These are phyloP conservation scores for Diachrysia chrysitis DNA, from an alignment of 2,888 invertebrate species.

Conservation along the genomic window DNA sequence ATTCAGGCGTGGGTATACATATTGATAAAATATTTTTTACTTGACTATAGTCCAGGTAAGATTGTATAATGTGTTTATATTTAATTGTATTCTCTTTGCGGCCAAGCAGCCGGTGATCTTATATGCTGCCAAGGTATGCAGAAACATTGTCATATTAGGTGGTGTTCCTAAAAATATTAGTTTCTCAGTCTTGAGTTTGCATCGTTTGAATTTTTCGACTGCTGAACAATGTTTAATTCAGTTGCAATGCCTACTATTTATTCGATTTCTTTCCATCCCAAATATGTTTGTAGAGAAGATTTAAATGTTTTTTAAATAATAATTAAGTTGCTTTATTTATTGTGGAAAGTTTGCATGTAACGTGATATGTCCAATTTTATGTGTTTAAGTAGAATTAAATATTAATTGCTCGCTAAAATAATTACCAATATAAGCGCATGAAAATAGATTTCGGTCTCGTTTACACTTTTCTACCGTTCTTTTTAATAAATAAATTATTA, in stretches of 20 bases:
- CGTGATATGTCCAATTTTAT: slow-evolving; percentile 32
- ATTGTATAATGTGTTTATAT: slow-evolving; percentile 30
- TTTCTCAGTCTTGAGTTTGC: slow-evolving; percentile 42
- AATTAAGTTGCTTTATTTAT: slow-evolving; percentile 33
- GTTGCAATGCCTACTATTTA: background rate
- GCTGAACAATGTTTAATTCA: slow-evolving; percentile 14
- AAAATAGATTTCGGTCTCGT: background rate
- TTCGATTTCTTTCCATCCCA: background rate
- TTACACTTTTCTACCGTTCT: no score
- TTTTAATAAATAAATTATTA: background rate
- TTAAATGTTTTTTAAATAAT: background rate
- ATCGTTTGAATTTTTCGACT: slow-evolving; percentile 22
- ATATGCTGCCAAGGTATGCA: slow-evolving; percentile 89
- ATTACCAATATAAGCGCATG: background rate
- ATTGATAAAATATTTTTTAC: background rate
- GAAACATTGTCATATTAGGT: slow-evolving; percentile 53
- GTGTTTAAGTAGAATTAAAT: background rate
- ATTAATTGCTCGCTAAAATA: background rate
- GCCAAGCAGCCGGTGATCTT: slow-evolving; percentile 87
- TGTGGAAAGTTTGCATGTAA: slow-evolving; percentile 56
- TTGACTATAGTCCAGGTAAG: slow-evolving; percentile 27
- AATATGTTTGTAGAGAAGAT: background rate
- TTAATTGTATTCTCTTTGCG: slow-evolving; percentile 81
- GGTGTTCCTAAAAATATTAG: slow-evolving; percentile 43
- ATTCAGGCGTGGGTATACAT: background rate